Evolutionary conservation across 1,140 invertebrate genomes (phyloP).

Genomic region (Tetragnatha versicolor): DNA sequence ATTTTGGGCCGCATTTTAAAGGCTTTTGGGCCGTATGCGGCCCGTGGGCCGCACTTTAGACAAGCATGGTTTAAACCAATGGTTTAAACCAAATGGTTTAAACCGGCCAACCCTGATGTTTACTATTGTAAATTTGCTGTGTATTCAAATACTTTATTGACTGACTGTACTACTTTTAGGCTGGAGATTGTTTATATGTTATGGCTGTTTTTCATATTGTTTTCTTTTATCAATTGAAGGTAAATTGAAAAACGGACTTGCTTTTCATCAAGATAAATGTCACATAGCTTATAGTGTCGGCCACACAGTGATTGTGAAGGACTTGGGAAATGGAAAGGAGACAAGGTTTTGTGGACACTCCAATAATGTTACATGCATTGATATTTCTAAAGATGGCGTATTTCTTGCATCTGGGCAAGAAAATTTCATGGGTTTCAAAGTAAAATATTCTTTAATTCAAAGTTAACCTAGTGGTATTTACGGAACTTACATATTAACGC

Average conservation of each 20-base stretch:
- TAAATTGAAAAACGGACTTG: constrained; percentile 70
- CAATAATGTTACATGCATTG: constrained; percentile 81
- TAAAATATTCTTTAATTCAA: constrained; percentile 61
- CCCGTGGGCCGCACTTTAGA: too few species aligned
- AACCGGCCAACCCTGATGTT: too few species aligned
- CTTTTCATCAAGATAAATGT: constrained; percentile 78
- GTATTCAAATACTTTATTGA: too few species aligned
- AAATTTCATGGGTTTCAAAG: constrained; percentile 89
- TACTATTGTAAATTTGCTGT: too few species aligned
- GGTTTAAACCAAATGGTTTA: too few species aligned
- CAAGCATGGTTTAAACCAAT: too few species aligned
- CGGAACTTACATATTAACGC: too few species aligned
- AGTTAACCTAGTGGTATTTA: too few species aligned
- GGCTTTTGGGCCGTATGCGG: too few species aligned
- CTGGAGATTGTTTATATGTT: too few species aligned
- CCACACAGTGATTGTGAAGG: constrained; percentile 80
- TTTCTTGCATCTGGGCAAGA: constrained; percentile 87
- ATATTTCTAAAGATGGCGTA: constrained; percentile 78
- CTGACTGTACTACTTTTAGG: too few species aligned
- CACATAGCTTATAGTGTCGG: constrained; percentile 85
- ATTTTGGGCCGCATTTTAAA: too few species aligned
- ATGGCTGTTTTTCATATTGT: not conserved
- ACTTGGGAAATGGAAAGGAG: constrained; percentile 76
- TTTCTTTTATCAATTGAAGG: constrained; percentile 65
- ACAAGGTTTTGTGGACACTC: constrained; percentile 82